Evolutionary conservation across 2,113 vertebrate species (phyloP), one percentile per base, ranked within the genome.

Genomic region (Cebus imitator): DNA sequence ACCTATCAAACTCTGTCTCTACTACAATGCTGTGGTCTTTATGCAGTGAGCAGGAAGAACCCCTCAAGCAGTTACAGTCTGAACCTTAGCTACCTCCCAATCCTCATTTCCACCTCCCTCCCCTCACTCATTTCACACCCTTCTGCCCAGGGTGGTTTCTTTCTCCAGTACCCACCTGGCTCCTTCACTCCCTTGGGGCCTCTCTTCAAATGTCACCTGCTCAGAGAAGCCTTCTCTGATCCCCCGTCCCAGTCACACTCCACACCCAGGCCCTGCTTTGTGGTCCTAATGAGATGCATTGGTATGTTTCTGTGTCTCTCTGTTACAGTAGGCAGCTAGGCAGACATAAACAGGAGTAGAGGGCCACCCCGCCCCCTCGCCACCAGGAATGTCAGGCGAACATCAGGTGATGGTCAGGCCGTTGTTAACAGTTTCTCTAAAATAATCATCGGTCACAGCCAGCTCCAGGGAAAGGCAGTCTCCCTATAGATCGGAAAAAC

Each of bases 11-110:
- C 27, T 32, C 12, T 30, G 30, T 23, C 57, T 58, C 21, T 14
- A 14, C 61, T 32, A 64, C 27, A 64, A 64, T 14, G 61, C 61
- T 14, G 61, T 64, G 61, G 61, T 64, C 61, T 64, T 37, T 37
- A 37, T 37, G 37, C 37, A 64, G 61, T 64, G 61, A 64, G 27
- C 61, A 32, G 61, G 61, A 64, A 64, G 27, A 64, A 64, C 12
- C 61, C 27, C 61, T 64, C 27, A 14, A 64, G 61, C 61, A 76
- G 73, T 30, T 30, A 0, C 80, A 43, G n/a, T 13, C 72, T n/a
- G 17, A 37, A 30, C 52, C 66, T 32, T 18, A 13, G 30, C 27
- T 10, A 2, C 61, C 40, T 40, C 57, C 30, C 16, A 0, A 0
- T 40, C 40, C n/a, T 72, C 35, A 27, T 32, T 35, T n/a, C 55